A percentile compares a stretch with the other conserved stretches of the same genome.
These are phyloP conservation scores for Zaprionus lachaisei DNA, from an alignment of 1,140 invertebrate species.

Conservation along the genomic window DNA sequence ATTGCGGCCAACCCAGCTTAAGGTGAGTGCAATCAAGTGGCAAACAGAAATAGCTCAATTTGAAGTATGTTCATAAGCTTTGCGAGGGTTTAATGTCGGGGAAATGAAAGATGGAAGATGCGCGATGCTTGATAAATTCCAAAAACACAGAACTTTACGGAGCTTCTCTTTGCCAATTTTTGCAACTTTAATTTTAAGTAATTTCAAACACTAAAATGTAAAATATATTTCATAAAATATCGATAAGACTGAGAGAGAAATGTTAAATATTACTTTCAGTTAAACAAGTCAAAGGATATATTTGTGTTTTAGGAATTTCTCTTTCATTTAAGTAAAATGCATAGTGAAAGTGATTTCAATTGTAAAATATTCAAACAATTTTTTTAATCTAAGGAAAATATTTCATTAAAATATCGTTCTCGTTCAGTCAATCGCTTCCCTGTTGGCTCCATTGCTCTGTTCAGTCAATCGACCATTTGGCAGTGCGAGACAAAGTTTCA, in stretches of 20 bases:
- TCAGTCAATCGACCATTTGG: constrained; percentile 1
- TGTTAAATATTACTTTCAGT: too few relatives aligned
- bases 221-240: too few relatives aligned
- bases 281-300: too few relatives aligned
- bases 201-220: background rate
- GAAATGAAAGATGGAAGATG: constrained; percentile 34
- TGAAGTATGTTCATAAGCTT: constrained; percentile 46
- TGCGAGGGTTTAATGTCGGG: constrained; percentile 39
- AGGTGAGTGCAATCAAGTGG: constrained; percentile 53
- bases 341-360: too few relatives aligned
- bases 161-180: background rate
- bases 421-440: background rate
- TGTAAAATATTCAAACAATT: too few relatives aligned
- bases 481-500: constrained; percentile 5
- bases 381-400: background rate
- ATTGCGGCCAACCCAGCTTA: constrained; percentile 18
- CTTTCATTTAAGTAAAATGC: too few relatives aligned
- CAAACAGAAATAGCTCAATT: constrained; percentile 55
- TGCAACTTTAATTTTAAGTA: background rate
- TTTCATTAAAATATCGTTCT: background rate
- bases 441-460: background rate
- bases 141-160: background rate
- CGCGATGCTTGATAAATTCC: background rate
- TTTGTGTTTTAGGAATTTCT: too few relatives aligned
- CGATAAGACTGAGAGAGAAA: too few relatives aligned